These are phyloP conservation scores for Bujurquina vittata DNA, from an alignment of 2,113 vertebrate genomes.

Conservation along the genomic window DNA sequence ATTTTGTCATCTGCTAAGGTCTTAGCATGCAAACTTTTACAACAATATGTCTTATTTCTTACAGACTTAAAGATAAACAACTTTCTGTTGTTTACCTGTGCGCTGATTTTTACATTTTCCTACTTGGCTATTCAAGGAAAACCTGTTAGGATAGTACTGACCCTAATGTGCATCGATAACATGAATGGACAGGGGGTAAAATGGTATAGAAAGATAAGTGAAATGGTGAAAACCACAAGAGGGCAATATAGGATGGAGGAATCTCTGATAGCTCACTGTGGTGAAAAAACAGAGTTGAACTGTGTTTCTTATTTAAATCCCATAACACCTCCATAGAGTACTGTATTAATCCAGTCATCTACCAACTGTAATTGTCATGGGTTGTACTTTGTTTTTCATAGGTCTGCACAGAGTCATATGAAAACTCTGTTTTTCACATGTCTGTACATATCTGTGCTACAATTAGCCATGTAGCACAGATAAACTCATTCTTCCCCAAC, in stretches of 20 bases:
- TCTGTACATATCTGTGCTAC: neutral
- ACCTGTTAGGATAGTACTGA: neutral
- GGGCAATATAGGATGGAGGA: conserved; percentile 35
- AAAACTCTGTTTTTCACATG: neutral
- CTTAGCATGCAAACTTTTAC: neutral
- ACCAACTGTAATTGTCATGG: neutral
- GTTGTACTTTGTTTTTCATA: too few relatives aligned
- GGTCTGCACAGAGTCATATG: too few relatives aligned
- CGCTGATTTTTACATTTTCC: neutral
- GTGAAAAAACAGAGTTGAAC: neutral
- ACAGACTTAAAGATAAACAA: too few relatives aligned
- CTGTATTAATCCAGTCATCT: neutral
- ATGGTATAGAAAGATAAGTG: neutral
- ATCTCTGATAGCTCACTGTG: neutral
- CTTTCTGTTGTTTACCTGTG: neutral
- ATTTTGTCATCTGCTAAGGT: neutral
- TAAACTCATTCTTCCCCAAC: neutral
- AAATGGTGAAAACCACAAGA: conserved; percentile 47
- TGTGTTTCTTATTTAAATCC: neutral
- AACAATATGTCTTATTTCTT: neutral
- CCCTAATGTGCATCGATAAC: neutral
- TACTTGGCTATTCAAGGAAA: neutral
- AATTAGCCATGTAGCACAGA: neutral
- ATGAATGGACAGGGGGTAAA: neutral
- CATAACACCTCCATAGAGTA: neutral